Percentiles rank a stretch among this genome's conserved stretches.
phyloP scores from a whole-genome alignment of 2,797 vertebrate species.

The Labeo calbasu region DNA sequence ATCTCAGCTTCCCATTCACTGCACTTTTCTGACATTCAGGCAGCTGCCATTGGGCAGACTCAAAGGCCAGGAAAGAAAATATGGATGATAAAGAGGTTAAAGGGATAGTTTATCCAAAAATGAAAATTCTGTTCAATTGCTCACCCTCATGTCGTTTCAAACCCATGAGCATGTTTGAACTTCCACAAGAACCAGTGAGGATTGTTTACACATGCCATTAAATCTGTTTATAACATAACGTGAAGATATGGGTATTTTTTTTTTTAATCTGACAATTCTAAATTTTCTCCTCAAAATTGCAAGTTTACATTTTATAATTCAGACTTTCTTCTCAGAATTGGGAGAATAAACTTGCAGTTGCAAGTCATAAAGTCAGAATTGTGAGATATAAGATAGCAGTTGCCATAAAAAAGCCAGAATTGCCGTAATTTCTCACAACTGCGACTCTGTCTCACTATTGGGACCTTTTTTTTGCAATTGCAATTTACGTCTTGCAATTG shows the following conservation, averaged over 20 bases:
- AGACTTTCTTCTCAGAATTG: neutral
- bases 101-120: constrained; percentile 1
- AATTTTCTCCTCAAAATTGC: too few relatives aligned
- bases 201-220: neutral
- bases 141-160: neutral
- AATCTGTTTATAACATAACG: neutral
- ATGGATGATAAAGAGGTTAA: constrained; percentile 2
- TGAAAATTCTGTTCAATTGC: neutral
- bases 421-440: too few relatives aligned
- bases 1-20: constrained; percentile 33
- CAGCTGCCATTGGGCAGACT: constrained; percentile 49
- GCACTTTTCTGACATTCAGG: constrained; percentile 56
- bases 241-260: neutral
- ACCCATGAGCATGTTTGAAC: neutral
- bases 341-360: neutral
- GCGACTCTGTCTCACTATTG: too few relatives aligned
- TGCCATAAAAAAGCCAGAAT: too few relatives aligned
- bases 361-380: too few relatives aligned
- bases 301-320: neutral
- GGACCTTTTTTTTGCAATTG: too few relatives aligned
- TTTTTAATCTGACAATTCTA: too few relatives aligned
- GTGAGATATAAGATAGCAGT: too few relatives aligned
- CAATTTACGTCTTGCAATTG: too few relatives aligned
- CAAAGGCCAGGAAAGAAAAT: constrained; percentile 27
- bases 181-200: neutral